Conservation (phyloP, 2,888 invertebrate species). For the Cryptus armator region DNA sequence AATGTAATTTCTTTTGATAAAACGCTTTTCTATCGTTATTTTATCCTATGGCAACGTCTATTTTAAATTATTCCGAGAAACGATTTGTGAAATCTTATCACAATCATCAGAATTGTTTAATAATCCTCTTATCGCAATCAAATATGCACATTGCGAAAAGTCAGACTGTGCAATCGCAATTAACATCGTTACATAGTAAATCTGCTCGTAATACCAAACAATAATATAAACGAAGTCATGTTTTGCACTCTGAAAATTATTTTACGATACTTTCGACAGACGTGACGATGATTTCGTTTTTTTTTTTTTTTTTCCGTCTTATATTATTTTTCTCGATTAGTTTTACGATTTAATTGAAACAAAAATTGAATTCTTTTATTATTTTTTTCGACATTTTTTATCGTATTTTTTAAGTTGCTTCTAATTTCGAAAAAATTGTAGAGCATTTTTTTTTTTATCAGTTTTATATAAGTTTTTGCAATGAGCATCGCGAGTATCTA, state of each 20-base stretch:
- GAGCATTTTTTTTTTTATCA: too few relatives aligned
- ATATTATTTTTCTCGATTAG: not conserved
- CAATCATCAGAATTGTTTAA: constrained; percentile 39
- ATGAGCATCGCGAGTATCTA: not conserved
- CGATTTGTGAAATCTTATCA: constrained; percentile 42
- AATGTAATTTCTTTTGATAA: not conserved
- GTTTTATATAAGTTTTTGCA: not conserved
- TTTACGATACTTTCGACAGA: not conserved
- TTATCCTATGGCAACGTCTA: not conserved
- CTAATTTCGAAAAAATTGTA: not conserved
- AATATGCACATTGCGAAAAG: not conserved
- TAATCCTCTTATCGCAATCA: constrained; percentile 35
- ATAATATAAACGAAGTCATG: constrained; percentile 3
- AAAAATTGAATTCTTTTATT: too few relatives aligned
- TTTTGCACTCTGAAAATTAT: not conserved
- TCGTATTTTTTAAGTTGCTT: too few relatives aligned
- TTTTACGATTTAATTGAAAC: not conserved
- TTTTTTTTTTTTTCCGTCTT: not conserved
- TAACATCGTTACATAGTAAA: constrained; percentile 1
- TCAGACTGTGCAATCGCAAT: not conserved
- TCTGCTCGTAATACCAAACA: constrained; percentile 1
- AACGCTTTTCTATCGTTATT: not conserved
- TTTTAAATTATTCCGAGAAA: not conserved
- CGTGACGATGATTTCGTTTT: not conserved
- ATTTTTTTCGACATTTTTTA: too few relatives aligned